These are phyloP conservation scores for Coelogynopora nodosa DNA, from an alignment of 2,888 invertebrate species.

Conservation along the genomic window DNA sequence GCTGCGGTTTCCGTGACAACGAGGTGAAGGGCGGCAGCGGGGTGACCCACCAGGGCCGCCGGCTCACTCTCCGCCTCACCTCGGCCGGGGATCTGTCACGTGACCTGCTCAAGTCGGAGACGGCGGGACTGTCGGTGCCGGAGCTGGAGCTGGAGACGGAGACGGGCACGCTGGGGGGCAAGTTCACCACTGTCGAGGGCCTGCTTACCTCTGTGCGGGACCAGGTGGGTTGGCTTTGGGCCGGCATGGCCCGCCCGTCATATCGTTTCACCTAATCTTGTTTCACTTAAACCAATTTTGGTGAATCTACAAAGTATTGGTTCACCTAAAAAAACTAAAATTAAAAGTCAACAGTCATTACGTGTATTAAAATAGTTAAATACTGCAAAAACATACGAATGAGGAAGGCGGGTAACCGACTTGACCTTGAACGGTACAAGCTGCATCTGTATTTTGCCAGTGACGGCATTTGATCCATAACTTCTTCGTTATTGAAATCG, in stretches of 20 bases:
- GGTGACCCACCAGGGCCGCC: slow-evolving; percentile 75
- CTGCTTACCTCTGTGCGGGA: slow-evolving; percentile 74
- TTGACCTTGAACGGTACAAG: background rate
- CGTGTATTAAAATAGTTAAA: too few species aligned
- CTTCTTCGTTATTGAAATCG: background rate
- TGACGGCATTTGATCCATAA: background rate
- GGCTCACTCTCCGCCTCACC: slow-evolving; percentile 72
- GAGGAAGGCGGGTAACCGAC: background rate
- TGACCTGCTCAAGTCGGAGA: slow-evolving; percentile 90
- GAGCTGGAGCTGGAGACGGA: slow-evolving; percentile 78
- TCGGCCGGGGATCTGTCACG: slow-evolving; percentile 75
- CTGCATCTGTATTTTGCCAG: background rate
- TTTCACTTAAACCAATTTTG: background rate
- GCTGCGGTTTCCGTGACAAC: slow-evolving; percentile 83
- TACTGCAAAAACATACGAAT: too few species aligned
- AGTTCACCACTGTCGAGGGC: slow-evolving; percentile 93
- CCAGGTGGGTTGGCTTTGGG: slow-evolving; percentile 54
- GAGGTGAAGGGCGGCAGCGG: slow-evolving; percentile 93
- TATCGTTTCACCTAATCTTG: too few species aligned
- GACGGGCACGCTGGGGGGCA: slow-evolving; percentile 79
- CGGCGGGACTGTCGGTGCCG: slow-evolving; percentile 74
- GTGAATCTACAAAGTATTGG: background rate
- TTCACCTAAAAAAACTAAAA: too few species aligned
- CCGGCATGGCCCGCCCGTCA: too few species aligned
- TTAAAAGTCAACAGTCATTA: too few species aligned